phyloP scores from a whole-genome alignment of 2,797 vertebrate genomes.

The Nannoperca obscura region DNA sequence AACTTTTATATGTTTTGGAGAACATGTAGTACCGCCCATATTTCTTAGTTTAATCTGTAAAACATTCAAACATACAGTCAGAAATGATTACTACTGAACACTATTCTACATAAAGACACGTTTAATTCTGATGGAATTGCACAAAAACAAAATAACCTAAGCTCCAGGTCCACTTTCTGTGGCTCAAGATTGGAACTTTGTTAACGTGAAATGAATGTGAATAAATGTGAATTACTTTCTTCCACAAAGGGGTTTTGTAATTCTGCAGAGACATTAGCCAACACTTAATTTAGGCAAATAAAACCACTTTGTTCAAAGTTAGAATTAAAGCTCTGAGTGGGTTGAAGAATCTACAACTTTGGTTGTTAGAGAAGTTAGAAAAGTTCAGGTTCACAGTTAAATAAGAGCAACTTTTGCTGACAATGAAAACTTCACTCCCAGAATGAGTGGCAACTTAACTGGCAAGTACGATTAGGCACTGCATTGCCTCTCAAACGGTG shows the following conservation, averaged over 20 bases:
- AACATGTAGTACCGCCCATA: not conserved
- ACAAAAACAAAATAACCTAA: too few relatives aligned
- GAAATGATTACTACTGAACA: not conserved
- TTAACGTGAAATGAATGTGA: not conserved
- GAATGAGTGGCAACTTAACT: constrained; percentile 12
- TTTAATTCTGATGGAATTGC: not conserved
- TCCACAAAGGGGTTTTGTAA: not conserved
- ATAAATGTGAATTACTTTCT: not conserved
- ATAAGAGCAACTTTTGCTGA: constrained; percentile 1
- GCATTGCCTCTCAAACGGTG: not conserved
- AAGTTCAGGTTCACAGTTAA: not conserved
- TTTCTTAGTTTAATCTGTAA: not conserved
- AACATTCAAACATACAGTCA: not conserved
- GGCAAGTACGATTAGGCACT: not conserved
- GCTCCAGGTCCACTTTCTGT: not conserved
- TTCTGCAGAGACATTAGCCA: not conserved
- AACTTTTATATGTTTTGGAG: not conserved
- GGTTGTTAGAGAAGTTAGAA: not conserved
- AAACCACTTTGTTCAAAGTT: not conserved
- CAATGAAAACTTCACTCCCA: not conserved
- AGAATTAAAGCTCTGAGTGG: not conserved
- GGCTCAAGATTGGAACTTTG: not conserved
- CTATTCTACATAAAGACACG: not conserved
- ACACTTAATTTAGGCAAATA: not conserved
- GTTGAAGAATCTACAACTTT: not conserved